These are phyloP conservation scores for Dromococcyx pavoninus DNA, from an alignment of 2,797 vertebrate genomes.

Conservation along the genomic window DNA sequence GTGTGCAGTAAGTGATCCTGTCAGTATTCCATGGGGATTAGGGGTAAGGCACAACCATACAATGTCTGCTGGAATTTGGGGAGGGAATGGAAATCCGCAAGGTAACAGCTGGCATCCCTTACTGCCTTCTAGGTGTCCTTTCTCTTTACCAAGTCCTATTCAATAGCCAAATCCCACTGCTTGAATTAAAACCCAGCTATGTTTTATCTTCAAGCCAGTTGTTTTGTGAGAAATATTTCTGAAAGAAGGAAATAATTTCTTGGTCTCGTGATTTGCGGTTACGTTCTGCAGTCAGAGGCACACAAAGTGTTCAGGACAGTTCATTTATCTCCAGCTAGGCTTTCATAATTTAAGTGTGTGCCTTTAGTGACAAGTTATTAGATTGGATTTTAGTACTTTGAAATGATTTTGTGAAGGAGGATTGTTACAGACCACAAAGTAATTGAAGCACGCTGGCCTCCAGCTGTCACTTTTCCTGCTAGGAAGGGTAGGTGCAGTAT, in stretches of 20 bases:
- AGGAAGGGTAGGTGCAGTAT: neutral
- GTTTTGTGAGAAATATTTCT: slow-evolving; percentile 7
- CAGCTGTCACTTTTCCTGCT: slow-evolving; percentile 1
- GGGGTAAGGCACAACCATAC: neutral
- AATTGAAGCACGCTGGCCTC: slow-evolving; percentile 10
- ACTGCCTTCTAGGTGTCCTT: slow-evolving; percentile 23
- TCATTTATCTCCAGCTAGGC: slow-evolving; percentile 3
- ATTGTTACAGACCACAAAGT: slow-evolving; percentile 30
- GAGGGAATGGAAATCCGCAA: neutral
- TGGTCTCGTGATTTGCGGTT: neutral
- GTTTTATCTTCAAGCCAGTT: slow-evolving; percentile 10
- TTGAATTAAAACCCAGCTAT: neutral
- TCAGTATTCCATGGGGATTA: neutral
- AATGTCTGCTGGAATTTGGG: neutral
- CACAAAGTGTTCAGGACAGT: neutral
- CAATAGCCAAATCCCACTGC: neutral
- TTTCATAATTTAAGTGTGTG: slow-evolving; percentile 9
- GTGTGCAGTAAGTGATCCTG: neutral
- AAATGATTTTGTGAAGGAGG: slow-evolving; percentile 24
- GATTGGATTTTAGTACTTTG: slow-evolving; percentile 12
- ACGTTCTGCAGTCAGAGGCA: neutral
- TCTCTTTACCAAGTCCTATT: slow-evolving; percentile 9
- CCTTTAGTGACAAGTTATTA: slow-evolving; percentile 29
- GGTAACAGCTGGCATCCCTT: slow-evolving; percentile 13
- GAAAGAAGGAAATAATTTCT: slow-evolving; percentile 4